Evolutionary conservation across 2,888 invertebrate genomes (phyloP), one percentile per base, ranked within the genome.

Genomic region (Standfussiana lucernea): DNA sequence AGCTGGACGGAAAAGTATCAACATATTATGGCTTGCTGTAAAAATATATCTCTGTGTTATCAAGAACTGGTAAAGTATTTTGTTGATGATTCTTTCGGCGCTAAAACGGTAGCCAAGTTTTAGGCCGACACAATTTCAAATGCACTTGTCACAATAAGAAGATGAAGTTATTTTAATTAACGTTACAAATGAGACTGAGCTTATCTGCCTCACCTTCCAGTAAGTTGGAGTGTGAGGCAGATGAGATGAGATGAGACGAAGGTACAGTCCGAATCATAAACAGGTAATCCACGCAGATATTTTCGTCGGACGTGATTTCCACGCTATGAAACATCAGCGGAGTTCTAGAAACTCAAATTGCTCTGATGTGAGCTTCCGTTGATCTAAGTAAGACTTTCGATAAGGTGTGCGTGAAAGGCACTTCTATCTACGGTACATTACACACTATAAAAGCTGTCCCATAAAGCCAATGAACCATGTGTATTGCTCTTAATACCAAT

Each of bases 41-140:
- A 80, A 71, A 80, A 83, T 59, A 78, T 83, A 24, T 83, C 80
- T n/a, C 47, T 80, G 42, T 80, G 80, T 18, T 80, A 83, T 64
- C 71, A 80, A 50, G 83, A 80, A 67, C 42, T 80, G 67, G 80
- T 80, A n/a, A n/a, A 83, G 83, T 70, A n/a, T 53, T n/a, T 37
- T 5, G 10, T 35, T 56, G 15, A 61, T 32, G 3, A 18, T 32
- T 3, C 21, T 59, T 32, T 59, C 1, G 32, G 3, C 0, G 1
- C 8, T 3, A 32, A 59, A 4, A 3, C 32, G 8, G 8, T 32
- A 4, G 32, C 4, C 4, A 59, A 59, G 32, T 59, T 59, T n/a
- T 28, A 18, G 15, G 28, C 18, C 7, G 47, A 2, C 21, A 7
- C 5, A 53, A 50, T 47, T 47, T 50, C 24, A 1, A 53, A n/a